These are phyloP conservation scores for Tridacna crocea DNA, from an alignment of 2,888 invertebrate species.

Conservation along the genomic window DNA sequence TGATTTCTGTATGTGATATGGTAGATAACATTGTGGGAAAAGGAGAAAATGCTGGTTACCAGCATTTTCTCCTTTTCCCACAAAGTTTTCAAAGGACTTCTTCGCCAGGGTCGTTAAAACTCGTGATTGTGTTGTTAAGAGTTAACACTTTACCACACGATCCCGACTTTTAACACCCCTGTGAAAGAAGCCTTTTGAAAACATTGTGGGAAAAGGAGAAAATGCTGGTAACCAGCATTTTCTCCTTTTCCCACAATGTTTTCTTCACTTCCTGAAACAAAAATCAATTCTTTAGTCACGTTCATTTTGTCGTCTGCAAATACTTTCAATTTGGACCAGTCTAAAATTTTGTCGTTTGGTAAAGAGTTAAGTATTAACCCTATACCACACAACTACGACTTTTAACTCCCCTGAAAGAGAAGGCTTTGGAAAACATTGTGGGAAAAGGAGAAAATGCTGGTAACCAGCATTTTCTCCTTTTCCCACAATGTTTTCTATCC, in stretches of 20 bases:
- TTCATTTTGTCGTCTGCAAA: no score
- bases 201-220: no score
- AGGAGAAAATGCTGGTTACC: background rate
- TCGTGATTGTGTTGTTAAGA: no score
- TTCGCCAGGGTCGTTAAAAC: no score
- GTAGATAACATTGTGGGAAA: conserved; percentile 3
- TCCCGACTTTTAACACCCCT: no score
- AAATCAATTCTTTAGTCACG: no score
- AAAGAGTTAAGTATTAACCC: background rate
- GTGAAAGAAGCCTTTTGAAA: no score
- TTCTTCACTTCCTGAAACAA: no score
- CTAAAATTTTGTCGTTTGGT: background rate
- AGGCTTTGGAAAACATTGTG: background rate
- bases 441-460: background rate
- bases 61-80: background rate
- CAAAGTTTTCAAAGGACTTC: background rate
- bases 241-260: no score
- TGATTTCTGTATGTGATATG: no score
- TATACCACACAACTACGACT: background rate
- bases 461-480: background rate
- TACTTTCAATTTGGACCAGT: background rate
- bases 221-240: no score
- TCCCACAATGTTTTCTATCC: background rate
- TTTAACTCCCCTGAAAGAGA: background rate
- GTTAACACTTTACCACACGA: background rate